Evolutionary conservation across 1,140 invertebrate genomes (phyloP).

Genomic region (Bombyx mori): ASM3026992v2 NC_085125.1:8942501-8943000

Average conservation of each 20-base stretch:
- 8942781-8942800: conserved; percentile 4
- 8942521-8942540: conserved; percentile 6
- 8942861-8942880: too few relatives aligned
- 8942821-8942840: background rate
- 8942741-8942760: conserved; percentile 25
- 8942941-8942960: too few relatives aligned
- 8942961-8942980: too few relatives aligned
- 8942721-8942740: conserved; percentile 38
- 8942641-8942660: conserved; percentile 35
- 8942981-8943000: too few relatives aligned
- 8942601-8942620: conserved; percentile 65
- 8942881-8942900: too few relatives aligned
- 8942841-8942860: background rate
- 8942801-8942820: conserved; percentile 4
- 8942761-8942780: conserved; percentile 18
- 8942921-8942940: too few relatives aligned
- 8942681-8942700: conserved; percentile 36
- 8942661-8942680: conserved; percentile 32
- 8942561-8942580: conserved; percentile 42
- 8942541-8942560: conserved; percentile 6
- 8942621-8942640: conserved; percentile 53
- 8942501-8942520: too few relatives aligned
- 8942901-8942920: too few relatives aligned
- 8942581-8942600: conserved; percentile 22
- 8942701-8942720: conserved; percentile 28